Percentiles rank a stretch among this genome's conserved stretches.
Evolutionary conservation across 2,888 invertebrate species (phyloP).

Genomic region (Hymenopus coronatus): DNA sequence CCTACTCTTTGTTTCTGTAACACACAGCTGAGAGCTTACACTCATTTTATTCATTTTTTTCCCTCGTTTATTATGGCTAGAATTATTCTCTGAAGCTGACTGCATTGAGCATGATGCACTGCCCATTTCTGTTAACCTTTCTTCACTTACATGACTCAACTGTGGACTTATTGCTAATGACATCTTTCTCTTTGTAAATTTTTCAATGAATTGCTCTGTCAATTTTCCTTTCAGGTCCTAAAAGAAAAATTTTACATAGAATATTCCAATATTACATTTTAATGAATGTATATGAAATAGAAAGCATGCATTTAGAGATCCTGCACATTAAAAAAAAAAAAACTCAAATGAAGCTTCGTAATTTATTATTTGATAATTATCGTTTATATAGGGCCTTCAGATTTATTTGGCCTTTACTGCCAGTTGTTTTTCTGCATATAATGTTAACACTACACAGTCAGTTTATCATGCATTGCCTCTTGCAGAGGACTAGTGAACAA

Average conservation of each 20-base stretch:
- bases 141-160: not conserved
- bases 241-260: not conserved
- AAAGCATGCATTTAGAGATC: no score
- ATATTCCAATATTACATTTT: not conserved
- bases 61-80: not conserved
- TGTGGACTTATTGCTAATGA: not conserved
- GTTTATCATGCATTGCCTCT: no score
- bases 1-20: not conserved
- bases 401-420: no score
- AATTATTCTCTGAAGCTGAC: not conserved
- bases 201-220: not conserved
- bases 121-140: not conserved
- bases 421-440: no score
- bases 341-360: no score
- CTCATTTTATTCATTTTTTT: not conserved
- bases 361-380: no score
- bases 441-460: no score
- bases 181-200: not conserved
- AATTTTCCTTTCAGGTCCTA: not conserved
- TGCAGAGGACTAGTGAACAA: no score
- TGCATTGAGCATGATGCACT: not conserved
- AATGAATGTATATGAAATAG: no score
- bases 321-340: no score
- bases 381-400: no score
- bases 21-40: not conserved